A percentile compares a stretch with the other conserved stretches of the same genome.
phyloP scores from a whole-genome alignment of 1,140 invertebrate species.

The Drosophila melanogaster region Release_6_plus_ISO1_MT NT_037436.4:7743501-7744000 shows the following conservation, averaged over 20 bases:
- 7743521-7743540: constrained; percentile 19
- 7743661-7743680: neutral
- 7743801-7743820: neutral
- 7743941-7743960: constrained; percentile 63
- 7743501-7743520: constrained; percentile 29
- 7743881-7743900: constrained; percentile 37
- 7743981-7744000: constrained; percentile 48
- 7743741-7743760: no score
- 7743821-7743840: constrained; percentile 23
- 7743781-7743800: constrained; percentile 3
- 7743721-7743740: no score
- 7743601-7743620: neutral
- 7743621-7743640: neutral
- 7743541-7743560: constrained; percentile 6
- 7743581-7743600: neutral
- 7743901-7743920: constrained; percentile 75
- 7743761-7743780: neutral
- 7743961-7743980: constrained; percentile 55
- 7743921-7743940: constrained; percentile 62
- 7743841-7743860: constrained; percentile 64
- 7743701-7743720: no score
- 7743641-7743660: neutral
- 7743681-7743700: no score
- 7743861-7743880: constrained; percentile 27
- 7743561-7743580: neutral